phyloP scores from a whole-genome alignment of 2,113 vertebrate genomes.

The Semicossyphus pulcher region DNA sequence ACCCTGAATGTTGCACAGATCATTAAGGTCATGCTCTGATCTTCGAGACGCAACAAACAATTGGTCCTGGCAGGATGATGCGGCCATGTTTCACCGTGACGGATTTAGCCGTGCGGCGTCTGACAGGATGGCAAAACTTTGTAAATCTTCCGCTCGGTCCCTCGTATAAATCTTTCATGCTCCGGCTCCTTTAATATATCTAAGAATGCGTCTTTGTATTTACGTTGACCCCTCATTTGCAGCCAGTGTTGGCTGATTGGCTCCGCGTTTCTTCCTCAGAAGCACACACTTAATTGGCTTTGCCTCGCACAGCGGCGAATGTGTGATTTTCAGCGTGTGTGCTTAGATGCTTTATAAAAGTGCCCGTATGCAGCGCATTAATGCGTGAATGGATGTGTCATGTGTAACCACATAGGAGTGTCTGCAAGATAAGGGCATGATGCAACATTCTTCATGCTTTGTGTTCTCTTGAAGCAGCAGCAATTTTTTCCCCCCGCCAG shows the following conservation, averaged over 20 bases:
- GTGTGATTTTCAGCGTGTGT: constrained; percentile 17
- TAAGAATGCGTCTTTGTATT: constrained; percentile 35
- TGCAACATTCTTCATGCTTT: constrained; percentile 71
- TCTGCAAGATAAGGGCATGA: constrained; percentile 67
- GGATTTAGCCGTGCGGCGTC: constrained; percentile 41
- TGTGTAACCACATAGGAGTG: constrained; percentile 54
- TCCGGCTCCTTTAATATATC: constrained; percentile 16
- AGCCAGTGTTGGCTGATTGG: constrained; percentile 32
- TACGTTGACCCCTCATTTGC: constrained; percentile 46
- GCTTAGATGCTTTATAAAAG: constrained; percentile 26
- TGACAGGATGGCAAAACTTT: constrained; percentile 61
- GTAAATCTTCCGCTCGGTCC: constrained; percentile 36
- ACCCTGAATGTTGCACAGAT: constrained; percentile 55
- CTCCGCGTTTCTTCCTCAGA: constrained; percentile 21
- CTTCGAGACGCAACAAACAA: constrained; percentile 63
- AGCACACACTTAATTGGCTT: constrained; percentile 52
- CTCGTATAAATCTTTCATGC: constrained; percentile 49
- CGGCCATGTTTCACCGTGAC: constrained; percentile 38
- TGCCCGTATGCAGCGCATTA: constrained; percentile 15
- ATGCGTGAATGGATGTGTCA: constrained; percentile 65
- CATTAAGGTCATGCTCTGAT: constrained; percentile 74
- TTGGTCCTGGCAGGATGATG: constrained; percentile 38
- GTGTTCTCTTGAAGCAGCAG: constrained; percentile 70
- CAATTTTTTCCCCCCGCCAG: constrained; percentile 42
- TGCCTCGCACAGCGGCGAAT: background rate